These are phyloP conservation scores for Cottoperca gobio DNA, from an alignment of 2,797 vertebrate genomes.

Conservation along the genomic window DNA sequence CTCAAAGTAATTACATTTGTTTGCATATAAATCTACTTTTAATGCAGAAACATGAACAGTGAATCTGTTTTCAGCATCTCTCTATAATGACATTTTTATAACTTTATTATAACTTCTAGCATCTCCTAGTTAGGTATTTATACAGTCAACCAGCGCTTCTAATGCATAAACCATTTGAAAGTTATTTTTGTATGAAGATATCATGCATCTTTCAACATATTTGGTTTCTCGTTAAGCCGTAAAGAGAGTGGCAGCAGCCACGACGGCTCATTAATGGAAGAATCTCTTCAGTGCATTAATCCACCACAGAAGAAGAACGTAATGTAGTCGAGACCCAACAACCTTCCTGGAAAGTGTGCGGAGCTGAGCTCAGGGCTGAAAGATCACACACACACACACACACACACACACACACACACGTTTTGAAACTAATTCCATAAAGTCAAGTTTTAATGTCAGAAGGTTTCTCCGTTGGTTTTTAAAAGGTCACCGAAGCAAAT, in stretches of 20 bases:
- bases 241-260: constrained; percentile 20
- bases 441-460: constrained; percentile 65
- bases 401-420: neutral
- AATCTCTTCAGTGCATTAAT: neutral
- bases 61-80: too few species aligned
- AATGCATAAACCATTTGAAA: constrained; percentile 15
- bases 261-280: constrained; percentile 32
- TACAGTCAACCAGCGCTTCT: neutral
- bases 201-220: constrained; percentile 29
- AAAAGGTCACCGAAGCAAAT: constrained; percentile 74
- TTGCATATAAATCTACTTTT: neutral
- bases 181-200: constrained; percentile 23
- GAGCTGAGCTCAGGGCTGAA: constrained; percentile 9
- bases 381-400: neutral
- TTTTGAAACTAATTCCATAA: constrained; percentile 49
- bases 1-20: neutral
- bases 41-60: neutral
- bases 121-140: neutral
- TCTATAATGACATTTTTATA: neutral
- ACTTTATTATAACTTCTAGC: neutral
- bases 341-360: constrained; percentile 8
- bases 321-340: constrained; percentile 53
- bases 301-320: constrained; percentile 5
- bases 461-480: constrained; percentile 55
- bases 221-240: constrained; percentile 16